A percentile compares a stretch with the other conserved stretches of the same genome.
These are phyloP conservation scores for Oscheius sp. DNA, from an alignment of 2,888 invertebrate genomes.

Conservation along the genomic window DNA sequence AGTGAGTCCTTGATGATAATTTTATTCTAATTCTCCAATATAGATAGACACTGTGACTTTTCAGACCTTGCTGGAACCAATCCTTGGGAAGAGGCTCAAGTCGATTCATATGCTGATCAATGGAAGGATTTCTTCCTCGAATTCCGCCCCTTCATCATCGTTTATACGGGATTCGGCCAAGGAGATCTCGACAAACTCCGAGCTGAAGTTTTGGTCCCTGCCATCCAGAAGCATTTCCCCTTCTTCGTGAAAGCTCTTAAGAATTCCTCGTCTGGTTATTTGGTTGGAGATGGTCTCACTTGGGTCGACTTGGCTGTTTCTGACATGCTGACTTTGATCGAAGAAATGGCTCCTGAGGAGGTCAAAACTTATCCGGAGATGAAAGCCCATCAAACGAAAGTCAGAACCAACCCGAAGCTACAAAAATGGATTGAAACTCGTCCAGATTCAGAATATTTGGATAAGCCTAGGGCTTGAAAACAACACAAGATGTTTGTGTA, in stretches of 20 bases:
- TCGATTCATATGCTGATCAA: conserved; percentile 56
- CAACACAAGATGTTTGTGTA: too few species aligned
- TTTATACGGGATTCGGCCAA: conserved; percentile 45
- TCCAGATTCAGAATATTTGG: too few species aligned
- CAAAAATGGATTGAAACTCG: conserved; percentile 56
- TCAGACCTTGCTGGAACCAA: conserved; percentile 50
- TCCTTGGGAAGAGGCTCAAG: conserved; percentile 34
- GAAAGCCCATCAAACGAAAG: conserved; percentile 53
- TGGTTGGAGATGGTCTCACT: conserved; percentile 51
- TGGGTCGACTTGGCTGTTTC: conserved; percentile 60
- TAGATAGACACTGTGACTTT: not conserved
- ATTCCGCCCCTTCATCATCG: conserved; percentile 38
- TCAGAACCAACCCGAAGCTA: conserved; percentile 54
- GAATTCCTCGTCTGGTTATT: conserved; percentile 50
- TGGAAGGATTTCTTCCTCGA: conserved; percentile 50
- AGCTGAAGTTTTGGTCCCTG: conserved; percentile 44
- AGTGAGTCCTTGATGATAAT: conserved; percentile 2
- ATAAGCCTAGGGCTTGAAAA: too few species aligned
- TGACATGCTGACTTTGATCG: conserved; percentile 24
- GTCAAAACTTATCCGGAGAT: conserved; percentile 2
- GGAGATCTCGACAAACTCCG: conserved; percentile 39
- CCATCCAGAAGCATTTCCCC: conserved; percentile 50
- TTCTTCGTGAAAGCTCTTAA: conserved; percentile 48
- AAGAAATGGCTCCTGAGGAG: not conserved
- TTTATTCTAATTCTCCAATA: too few species aligned